These are phyloP conservation scores for Pemphredon lugubris DNA, from an alignment of 2,888 invertebrate species.

Conservation along the genomic window DNA sequence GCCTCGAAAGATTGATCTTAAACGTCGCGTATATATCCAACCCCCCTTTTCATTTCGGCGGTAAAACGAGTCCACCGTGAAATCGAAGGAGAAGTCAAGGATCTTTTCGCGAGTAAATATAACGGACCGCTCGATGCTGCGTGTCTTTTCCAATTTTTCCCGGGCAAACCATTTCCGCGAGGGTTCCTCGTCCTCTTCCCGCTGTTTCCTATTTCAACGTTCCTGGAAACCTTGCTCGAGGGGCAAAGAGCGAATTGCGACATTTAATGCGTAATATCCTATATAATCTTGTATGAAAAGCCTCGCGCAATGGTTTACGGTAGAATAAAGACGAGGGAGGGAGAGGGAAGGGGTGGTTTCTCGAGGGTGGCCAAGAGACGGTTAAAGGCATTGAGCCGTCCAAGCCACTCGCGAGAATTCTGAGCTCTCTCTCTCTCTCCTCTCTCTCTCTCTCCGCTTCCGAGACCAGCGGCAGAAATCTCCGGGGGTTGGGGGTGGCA, in stretches of 20 bases:
- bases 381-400: conserved; percentile 78
- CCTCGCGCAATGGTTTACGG: conserved; percentile 67
- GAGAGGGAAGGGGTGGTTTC: conserved; percentile 53
- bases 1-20: background rate
- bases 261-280: conserved; percentile 79
- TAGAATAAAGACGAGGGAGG: conserved; percentile 70
- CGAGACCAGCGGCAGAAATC: conserved; percentile 66
- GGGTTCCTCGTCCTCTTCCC: conserved; percentile 8
- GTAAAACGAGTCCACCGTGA: conserved; percentile 3
- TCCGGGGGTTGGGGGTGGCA: conserved; percentile 75
- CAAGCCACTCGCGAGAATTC: conserved; percentile 75
- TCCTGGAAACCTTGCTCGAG: conserved; percentile 20
- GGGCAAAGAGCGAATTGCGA: conserved; percentile 67
- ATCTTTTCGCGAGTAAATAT: conserved; percentile 46
- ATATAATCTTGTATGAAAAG: conserved; percentile 79
- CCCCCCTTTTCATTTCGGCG: conserved; percentile 19
- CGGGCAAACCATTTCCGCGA: conserved; percentile 50
- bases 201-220: conserved; percentile 28
- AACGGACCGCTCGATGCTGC: conserved; percentile 43
- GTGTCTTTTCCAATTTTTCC: conserved; percentile 55
- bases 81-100: conserved; percentile 36
- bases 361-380: conserved; percentile 73
- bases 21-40: too few relatives aligned
- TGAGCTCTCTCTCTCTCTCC: too few relatives aligned
- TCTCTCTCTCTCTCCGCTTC: too few relatives aligned